Evolutionary conservation across 2,797 vertebrate species (phyloP).

Genomic region (Champsocephalus gunnari): DNA sequence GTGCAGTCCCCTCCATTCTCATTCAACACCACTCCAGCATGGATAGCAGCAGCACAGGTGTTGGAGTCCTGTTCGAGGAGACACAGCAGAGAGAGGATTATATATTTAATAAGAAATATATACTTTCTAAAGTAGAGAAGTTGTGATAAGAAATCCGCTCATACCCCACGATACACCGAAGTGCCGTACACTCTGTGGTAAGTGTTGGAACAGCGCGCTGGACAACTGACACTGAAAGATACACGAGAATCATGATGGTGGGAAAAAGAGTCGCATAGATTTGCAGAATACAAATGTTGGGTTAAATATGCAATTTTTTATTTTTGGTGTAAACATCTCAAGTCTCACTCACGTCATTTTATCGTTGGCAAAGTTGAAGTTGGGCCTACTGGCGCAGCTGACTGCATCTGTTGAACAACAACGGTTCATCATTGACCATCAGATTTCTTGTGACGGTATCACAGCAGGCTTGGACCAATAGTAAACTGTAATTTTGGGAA

Average conservation of each 20-base stretch:
- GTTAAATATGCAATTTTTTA: not conserved
- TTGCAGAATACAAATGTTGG: not conserved
- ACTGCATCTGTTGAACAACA: conserved; percentile 78
- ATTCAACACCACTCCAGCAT: conserved; percentile 85
- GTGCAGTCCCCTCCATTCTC: conserved; percentile 84
- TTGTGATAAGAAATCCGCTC: not conserved
- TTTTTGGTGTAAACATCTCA: not conserved
- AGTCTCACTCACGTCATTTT: conserved; percentile 75
- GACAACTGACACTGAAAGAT: conserved; percentile 83
- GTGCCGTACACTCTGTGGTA: conserved; percentile 80
- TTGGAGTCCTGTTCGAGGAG: conserved; percentile 81
- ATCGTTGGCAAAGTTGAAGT: conserved; percentile 73
- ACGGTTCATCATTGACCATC: not conserved
- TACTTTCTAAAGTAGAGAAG: not conserved
- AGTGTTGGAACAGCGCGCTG: conserved; percentile 74
- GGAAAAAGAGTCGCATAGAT: not conserved
- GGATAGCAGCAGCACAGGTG: conserved; percentile 85
- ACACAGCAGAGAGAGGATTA: not conserved
- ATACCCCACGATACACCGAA: conserved; percentile 80
- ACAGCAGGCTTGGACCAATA: no score
- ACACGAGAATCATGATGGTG: not conserved
- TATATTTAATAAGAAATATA: not conserved
- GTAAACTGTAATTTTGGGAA: not conserved
- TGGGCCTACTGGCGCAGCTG: conserved; percentile 69
- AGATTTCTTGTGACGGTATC: not conserved